Evolutionary conservation across 2,888 invertebrate genomes (phyloP), one percentile per base, ranked within the genome.

Genomic region (Dysmachus trigonus): DNA sequence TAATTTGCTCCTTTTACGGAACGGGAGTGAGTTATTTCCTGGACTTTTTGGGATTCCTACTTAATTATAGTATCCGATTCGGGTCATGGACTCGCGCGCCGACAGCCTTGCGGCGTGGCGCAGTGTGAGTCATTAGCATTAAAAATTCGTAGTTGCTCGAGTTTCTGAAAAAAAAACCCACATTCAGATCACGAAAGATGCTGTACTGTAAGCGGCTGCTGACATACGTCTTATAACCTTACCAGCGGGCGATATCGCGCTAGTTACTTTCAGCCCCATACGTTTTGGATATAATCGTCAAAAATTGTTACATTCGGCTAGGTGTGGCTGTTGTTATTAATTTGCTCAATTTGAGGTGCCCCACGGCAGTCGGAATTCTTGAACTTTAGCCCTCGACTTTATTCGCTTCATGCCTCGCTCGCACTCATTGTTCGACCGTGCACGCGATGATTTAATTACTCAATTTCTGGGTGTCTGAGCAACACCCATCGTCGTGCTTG

Each of bases 1-100:
- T 81, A 81, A 81, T 73, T 73, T 18, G 33, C 31, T 33, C 53
- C 81, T 81, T 74, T 76, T 76, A 3, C 38, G 22, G 22, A 41
- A 35, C 73, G n/a, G 73, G 73, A 76, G 33, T 76, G 76, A 76
- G 38, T 33, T 76, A 76, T 76, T 76, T 76, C 76, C 76, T 27
- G 76, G 76, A 76, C 27, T 76, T 76, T 76, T 76, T 18, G 33
- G 27, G 31, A 73, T 73, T 73, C 73, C 6, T 73, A 31, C 73
- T 33, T 35, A 73, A 73, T 35, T 33, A 73, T 73, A 33, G 35
- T 30, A n/a, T 13, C 27, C 73, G 27, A 73, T 73, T 33, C n/a
- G 73, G 73, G 62, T 62, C 62, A 62, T 62, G 62, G 62, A 62
- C 62, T 27, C 27, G 62, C 27, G 62, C 18, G 51, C 18, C 51